Percentiles rank a stretch among this genome's conserved stretches.
Conservation (phyloP, 2,113 vertebrate species). For the Ptyas mucosa region DNA sequence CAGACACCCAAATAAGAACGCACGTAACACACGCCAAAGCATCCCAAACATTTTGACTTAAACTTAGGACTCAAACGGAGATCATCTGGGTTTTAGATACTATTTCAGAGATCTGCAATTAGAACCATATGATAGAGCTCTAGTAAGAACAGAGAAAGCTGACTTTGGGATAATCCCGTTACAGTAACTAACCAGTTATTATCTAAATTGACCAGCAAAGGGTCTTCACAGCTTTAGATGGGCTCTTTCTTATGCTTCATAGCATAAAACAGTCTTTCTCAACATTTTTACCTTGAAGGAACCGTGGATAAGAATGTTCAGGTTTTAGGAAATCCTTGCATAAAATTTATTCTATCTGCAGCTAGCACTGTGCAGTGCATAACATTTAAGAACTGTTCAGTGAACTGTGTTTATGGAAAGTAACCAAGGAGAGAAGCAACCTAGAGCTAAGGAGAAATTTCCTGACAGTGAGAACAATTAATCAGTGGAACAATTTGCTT, state of each 20-base stretch:
- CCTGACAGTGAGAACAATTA: neutral
- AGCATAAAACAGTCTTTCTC: neutral
- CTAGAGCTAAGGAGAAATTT: neutral
- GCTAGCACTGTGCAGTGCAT: neutral
- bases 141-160: neutral
- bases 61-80: neutral
- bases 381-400: neutral
- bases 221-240: neutral
- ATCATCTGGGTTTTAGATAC: too few species aligned
- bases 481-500: neutral
- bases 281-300: neutral
- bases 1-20: neutral
- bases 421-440: neutral
- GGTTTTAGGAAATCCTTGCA: neutral
- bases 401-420: neutral
- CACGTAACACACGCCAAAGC: neutral
- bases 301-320: neutral
- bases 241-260: neutral
- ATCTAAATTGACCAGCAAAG: neutral
- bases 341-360: neutral
- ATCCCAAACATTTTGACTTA: neutral
- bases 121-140: neutral
- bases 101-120: neutral
- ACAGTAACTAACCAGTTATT: neutral
- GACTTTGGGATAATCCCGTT: neutral